These are phyloP conservation scores for Aphidius colemani DNA, from an alignment of 2,888 invertebrate species.

Conservation along the genomic window DNA sequence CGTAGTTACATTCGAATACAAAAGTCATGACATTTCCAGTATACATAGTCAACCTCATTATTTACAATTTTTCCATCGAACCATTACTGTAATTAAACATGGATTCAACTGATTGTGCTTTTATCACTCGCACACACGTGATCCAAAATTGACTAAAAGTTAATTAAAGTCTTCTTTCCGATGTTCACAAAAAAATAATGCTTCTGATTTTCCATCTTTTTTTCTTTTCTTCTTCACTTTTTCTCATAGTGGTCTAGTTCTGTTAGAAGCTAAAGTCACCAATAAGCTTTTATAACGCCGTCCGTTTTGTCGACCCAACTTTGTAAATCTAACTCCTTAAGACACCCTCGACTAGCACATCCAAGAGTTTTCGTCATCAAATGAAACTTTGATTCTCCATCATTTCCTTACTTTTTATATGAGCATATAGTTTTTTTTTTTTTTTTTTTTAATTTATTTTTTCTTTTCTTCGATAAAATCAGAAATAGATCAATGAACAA, in stretches of 20 bases:
- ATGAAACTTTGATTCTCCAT: slow-evolving; percentile 15
- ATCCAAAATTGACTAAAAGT: slow-evolving; percentile 8
- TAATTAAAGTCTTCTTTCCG: neutral
- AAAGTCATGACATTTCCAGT: too few species aligned
- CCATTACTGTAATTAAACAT: slow-evolving; percentile 52
- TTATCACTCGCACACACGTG: slow-evolving; percentile 15
- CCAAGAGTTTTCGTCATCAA: slow-evolving; percentile 1
- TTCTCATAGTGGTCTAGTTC: too few species aligned
- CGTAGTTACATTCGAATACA: slow-evolving; percentile 42
- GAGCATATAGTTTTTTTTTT: too few species aligned
- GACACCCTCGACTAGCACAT: neutral
- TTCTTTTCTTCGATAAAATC: too few species aligned
- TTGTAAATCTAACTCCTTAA: slow-evolving; percentile 7
- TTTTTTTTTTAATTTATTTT: too few species aligned
- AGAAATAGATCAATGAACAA: too few species aligned
- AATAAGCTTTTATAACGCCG: neutral
- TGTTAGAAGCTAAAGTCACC: neutral
- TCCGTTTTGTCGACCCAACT: neutral
- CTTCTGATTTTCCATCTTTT: neutral
- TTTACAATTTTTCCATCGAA: slow-evolving; percentile 28
- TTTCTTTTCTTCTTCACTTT: neutral
- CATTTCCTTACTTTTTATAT: slow-evolving; percentile 8
- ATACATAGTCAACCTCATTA: slow-evolving; percentile 31
- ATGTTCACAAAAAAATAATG: neutral
- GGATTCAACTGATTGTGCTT: slow-evolving; percentile 47